Base-by-base conservation (phyloP, 2,888 invertebrate genomes). In the Drosophila nr. medialis region DNA sequence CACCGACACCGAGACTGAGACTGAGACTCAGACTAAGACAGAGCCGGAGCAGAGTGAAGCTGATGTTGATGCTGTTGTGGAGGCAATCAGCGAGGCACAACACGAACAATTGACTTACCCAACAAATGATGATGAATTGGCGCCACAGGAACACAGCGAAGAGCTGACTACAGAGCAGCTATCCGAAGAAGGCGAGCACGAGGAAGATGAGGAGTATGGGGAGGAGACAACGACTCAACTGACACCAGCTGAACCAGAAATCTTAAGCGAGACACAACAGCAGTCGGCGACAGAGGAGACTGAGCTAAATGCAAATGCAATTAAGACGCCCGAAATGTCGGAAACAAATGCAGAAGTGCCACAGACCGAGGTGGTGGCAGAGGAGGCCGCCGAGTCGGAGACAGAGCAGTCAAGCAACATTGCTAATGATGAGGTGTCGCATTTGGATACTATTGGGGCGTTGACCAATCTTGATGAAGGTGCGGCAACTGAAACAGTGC, bases 91-190 rank as follows among this genome's bases (percentile, higher is more conserved):
- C 72, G 86, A 86, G 79, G 82, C 86, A 66, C 78, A 85, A 71
- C 82, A 83, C 75, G 82, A 86, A 70, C 85, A 87, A 76, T 80
- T 87, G 82, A 81, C 88, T 80, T 81, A 84, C 84, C 84, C 89
- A 90, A 78, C 88, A 88, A 88, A 88, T 90, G 86, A 88, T 86
- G 89, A 88, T 90, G 86, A 87, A 87, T 87, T 87, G 89, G 89
- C 89, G 86, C 86, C 89, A 85, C 67, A 80, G 55, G 76, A 75
- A 56, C 61, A 61, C 60, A 75, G 50, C 48, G 71, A 70, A 59
- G 73, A 72, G 54, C 65, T 50, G 54, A 61, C 63, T 74, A 70
- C 73, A 63, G 78, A 68, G 68, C 64, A 65, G 64, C 29, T 58
- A 34, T 54, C 34, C 21, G 56, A 64, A 21, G 58, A 61, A 30